phyloP scores from a whole-genome alignment of 92 coral and sea anemone species.

The Muricea muricata region DNA sequence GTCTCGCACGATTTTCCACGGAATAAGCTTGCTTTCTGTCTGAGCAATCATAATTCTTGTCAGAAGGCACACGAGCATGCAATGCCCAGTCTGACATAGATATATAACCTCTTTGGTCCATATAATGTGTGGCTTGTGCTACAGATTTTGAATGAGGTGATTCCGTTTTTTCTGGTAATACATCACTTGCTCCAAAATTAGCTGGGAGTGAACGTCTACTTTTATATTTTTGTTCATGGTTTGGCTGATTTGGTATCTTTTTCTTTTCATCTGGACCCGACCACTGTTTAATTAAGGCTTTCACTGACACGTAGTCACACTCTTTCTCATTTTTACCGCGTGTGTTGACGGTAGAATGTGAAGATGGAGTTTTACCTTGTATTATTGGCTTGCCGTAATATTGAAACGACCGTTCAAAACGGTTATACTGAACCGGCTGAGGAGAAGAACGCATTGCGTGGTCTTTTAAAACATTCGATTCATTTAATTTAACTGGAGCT shows the following conservation, averaged over 20 bases:
- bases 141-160: slow-evolving; percentile 15
- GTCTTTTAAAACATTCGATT: background rate
- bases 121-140: background rate
- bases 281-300: slow-evolving; percentile 24
- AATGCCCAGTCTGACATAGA: background rate
- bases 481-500: slow-evolving; percentile 14
- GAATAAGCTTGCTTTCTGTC: background rate
- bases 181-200: slow-evolving; percentile 5
- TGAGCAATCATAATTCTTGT: background rate
- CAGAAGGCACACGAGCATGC: background rate
- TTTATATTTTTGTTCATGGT: background rate
- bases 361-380: background rate
- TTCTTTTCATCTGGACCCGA: slow-evolving; percentile 2
- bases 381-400: background rate
- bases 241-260: background rate
- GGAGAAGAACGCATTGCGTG: background rate
- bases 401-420: slow-evolving; percentile 10
- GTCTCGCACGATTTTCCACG: background rate
- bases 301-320: slow-evolving; percentile 17
- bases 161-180: background rate
- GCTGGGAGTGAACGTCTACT: slow-evolving; percentile 29
- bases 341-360: background rate
- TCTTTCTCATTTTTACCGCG: background rate
- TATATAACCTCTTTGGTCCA: background rate
- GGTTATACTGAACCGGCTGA: background rate